Conservation (phyloP, 2,888 invertebrate species). For the Hipparchia semele region DNA sequence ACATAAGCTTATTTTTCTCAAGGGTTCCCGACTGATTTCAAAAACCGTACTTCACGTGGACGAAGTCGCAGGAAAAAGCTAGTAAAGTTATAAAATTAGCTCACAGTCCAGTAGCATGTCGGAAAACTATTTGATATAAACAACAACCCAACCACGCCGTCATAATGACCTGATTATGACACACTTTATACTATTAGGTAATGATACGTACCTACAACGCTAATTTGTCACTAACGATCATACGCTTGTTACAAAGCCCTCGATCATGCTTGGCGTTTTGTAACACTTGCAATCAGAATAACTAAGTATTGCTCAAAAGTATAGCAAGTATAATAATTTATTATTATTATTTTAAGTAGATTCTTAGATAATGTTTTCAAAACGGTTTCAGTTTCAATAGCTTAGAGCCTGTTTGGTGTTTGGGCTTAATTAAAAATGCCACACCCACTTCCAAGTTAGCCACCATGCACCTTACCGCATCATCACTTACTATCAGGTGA, state of each 20-base stretch:
- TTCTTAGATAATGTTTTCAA: neutral
- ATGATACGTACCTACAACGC: neutral
- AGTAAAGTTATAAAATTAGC: neutral
- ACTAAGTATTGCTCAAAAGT: constrained; percentile 8
- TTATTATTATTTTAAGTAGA: neutral
- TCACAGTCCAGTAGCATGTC: constrained; percentile 3
- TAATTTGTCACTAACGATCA: constrained; percentile 24
- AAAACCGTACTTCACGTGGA: too few relatives aligned
- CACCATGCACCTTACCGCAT: too few relatives aligned
- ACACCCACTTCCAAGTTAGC: too few relatives aligned
- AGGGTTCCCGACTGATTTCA: too few relatives aligned
- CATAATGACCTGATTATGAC: constrained; percentile 16
- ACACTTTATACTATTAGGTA: constrained; percentile 11
- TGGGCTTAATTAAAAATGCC: too few relatives aligned
- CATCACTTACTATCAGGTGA: too few relatives aligned
- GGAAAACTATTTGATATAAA: constrained; percentile 12
- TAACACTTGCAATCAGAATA: constrained; percentile 13
- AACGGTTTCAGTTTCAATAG: neutral
- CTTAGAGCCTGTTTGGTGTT: too few relatives aligned
- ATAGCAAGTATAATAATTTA: neutral
- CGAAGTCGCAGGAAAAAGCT: too few relatives aligned
- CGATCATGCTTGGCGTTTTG: constrained; percentile 9
- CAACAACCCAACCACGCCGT: neutral
- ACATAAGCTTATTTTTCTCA: too few relatives aligned
- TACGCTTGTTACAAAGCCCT: constrained; percentile 6